A percentile compares a stretch with the other conserved stretches of the same genome.
phyloP scores from a whole-genome alignment of 1,140 invertebrate genomes.

The Venturia canescens region DNA sequence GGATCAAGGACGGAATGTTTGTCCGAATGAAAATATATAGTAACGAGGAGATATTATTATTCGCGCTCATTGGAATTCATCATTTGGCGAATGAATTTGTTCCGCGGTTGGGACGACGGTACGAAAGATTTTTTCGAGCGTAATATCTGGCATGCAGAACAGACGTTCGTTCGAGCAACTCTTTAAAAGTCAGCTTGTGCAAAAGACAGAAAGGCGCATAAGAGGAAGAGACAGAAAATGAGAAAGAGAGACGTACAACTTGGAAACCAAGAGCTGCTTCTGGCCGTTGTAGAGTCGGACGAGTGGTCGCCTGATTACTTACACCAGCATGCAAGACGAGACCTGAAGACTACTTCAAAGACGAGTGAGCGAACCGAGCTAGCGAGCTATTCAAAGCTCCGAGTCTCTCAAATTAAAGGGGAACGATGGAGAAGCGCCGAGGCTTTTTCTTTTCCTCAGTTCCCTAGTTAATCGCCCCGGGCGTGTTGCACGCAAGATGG shows the following conservation, averaged over 20 bases:
- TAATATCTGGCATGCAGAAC: slow-evolving; percentile 14
- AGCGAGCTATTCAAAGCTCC: slow-evolving; percentile 37
- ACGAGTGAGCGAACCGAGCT: slow-evolving; percentile 54
- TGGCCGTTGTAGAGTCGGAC: slow-evolving; percentile 50
- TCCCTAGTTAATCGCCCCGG: slow-evolving; percentile 22
- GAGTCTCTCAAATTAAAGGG: slow-evolving; percentile 69
- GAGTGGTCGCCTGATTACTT: slow-evolving; percentile 68
- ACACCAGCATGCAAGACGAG: slow-evolving; percentile 62
- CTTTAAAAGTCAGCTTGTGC: slow-evolving; percentile 42
- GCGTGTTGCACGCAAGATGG: slow-evolving; percentile 35
- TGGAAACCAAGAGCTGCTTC: slow-evolving; percentile 35
- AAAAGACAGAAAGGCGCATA: slow-evolving; percentile 41
- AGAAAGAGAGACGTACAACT: slow-evolving; percentile 31
- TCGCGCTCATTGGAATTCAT: not conserved
- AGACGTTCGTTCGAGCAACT: slow-evolving; percentile 36
- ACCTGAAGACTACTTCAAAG: slow-evolving; percentile 65
- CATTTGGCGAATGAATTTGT: not conserved
- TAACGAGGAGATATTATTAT: slow-evolving; percentile 19
- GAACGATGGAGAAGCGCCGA: slow-evolving; percentile 56
- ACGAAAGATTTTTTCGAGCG: slow-evolving; percentile 22
- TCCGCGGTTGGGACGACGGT: not conserved
- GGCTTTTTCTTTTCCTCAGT: slow-evolving; percentile 46
- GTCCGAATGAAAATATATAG: not conserved
- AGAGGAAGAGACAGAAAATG: slow-evolving; percentile 45
- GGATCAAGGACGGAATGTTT: not conserved